These are phyloP conservation scores for Ferrisia virgata DNA, from an alignment of 2,888 invertebrate genomes.

Conservation along the genomic window DNA sequence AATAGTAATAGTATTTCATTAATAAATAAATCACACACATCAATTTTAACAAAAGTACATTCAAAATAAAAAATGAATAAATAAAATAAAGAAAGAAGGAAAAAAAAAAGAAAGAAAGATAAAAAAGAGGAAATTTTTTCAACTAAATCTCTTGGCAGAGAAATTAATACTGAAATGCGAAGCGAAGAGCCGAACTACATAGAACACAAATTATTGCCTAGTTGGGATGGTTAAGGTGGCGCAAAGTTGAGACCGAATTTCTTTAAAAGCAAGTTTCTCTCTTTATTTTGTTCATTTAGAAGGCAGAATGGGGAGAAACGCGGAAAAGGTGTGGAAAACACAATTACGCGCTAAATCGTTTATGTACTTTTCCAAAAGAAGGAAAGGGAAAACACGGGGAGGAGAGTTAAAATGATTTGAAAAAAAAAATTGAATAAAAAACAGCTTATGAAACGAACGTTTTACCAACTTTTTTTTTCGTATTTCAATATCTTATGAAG, in stretches of 20 bases:
- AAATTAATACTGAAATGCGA: constrained; percentile 44
- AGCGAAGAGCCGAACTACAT: constrained; percentile 35
- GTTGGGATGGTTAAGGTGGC: background rate
- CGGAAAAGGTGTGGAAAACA: background rate
- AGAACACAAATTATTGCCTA: constrained; percentile 41
- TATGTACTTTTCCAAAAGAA: too few relatives aligned
- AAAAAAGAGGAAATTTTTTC: constrained; percentile 13
- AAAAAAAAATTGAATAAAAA: constrained; percentile 31
- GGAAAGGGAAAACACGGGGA: constrained; percentile 2
- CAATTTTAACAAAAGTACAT: constrained; percentile 30
- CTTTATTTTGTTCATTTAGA: background rate
- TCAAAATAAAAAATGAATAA: constrained; percentile 39
- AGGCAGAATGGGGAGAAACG: background rate
- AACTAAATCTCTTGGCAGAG: constrained; percentile 19
- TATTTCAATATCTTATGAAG: constrained; percentile 29
- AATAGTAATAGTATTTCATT: constrained; percentile 9
- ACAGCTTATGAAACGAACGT: constrained; percentile 36
- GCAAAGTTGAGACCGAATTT: background rate
- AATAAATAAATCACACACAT: constrained; percentile 43
- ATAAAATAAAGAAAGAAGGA: constrained; percentile 13
- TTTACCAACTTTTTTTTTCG: constrained; percentile 38
- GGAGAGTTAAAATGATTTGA: too few relatives aligned
- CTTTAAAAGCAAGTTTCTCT: constrained; percentile 1
- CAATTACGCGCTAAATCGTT: background rate
- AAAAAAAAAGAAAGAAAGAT: constrained; percentile 35